Base-by-base conservation (phyloP, 2,888 invertebrate genomes). In the Ischnus inquisitorius region DNA sequence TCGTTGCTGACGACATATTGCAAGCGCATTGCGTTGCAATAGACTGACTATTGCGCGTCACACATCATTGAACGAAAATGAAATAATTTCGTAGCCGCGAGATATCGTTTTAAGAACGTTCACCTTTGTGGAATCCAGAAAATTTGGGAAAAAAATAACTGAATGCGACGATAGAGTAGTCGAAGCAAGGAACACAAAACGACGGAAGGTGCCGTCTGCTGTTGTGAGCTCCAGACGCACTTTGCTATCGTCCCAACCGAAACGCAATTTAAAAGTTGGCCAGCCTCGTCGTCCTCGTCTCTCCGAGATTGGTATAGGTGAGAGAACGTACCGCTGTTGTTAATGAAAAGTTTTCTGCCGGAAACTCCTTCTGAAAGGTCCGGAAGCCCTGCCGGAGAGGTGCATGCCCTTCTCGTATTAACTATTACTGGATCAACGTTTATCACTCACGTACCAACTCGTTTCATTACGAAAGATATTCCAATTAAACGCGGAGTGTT, bases 261-360 rank as follows among this genome's bases (percentile, higher is more conserved):
- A 92, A 92, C 89, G 92, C 91, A 92, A 92, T 92, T 92, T 92
- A 91, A 92, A 92, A 92, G 91, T 92, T 92, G 89, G 90, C 91
- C 89, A 90, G 88, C 88, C 88, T 82, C 79, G 78, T 77, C 85
- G 54, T 60, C 54, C 62, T 48, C 57, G 54, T 62, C 68, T 60
- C 62, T 64, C n/a, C 81, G 84, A 81, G 22, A 46, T 83, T 81
- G 74, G 83, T 85, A 86, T 88, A 90, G 90, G 89, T 54, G 75
- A 75, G 64, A 28, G 39, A 64, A 48, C 64, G 43, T 64, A 46
- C n/a, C 19, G 54, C 39, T 34, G 19, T 28, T 88, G 90, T 91
- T 92, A 92, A 92, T 92, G 91, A 93, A 34, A 93, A 92, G 92
- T n/a, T 91, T 90, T 87, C 85, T 85, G 85, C 86, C 87, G 89